phyloP scores from a whole-genome alignment of 1,140 invertebrate species.

The Drosophila teissieri region DNA sequence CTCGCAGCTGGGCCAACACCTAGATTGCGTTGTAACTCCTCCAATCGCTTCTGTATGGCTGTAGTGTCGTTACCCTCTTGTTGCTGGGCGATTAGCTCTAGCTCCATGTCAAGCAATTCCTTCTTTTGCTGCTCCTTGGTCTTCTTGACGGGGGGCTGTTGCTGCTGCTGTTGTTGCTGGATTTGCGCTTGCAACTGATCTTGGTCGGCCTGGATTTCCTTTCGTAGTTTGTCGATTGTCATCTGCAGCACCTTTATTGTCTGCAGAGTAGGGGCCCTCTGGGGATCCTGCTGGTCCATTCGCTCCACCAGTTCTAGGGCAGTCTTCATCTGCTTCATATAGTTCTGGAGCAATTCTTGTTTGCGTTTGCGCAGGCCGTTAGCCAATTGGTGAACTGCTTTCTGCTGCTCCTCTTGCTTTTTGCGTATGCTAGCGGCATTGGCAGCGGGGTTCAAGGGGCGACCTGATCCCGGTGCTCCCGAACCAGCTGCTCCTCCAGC shows the following conservation, averaged over 20 bases:
- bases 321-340: conserved; percentile 83
- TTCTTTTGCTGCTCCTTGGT: conserved; percentile 84
- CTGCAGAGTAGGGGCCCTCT: conserved; percentile 65
- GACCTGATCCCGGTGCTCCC: conserved; percentile 10
- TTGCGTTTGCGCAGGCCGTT: conserved; percentile 82
- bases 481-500: conserved; percentile 11
- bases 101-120: conserved; percentile 83
- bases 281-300: conserved; percentile 74
- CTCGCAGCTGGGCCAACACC: conserved; percentile 36
- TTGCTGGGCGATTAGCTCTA: conserved; percentile 82
- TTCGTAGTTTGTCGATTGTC: conserved; percentile 79
- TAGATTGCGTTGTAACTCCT: conserved; percentile 81
- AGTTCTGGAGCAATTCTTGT: conserved; percentile 81
- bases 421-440: conserved; percentile 74
- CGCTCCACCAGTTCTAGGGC: conserved; percentile 78
- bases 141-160: conserved; percentile 73
- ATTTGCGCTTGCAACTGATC: conserved; percentile 82
- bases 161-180: conserved; percentile 67
- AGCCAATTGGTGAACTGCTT: conserved; percentile 80
- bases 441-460: conserved; percentile 43
- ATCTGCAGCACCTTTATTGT: conserved; percentile 81
- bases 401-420: conserved; percentile 84
- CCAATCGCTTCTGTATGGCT: conserved; percentile 79
- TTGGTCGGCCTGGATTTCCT: conserved; percentile 82
- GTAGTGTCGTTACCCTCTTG: conserved; percentile 84